Evolutionary conservation across 2,113 vertebrate species (phyloP).

Genomic region (Peromyscus polionotus): DNA sequence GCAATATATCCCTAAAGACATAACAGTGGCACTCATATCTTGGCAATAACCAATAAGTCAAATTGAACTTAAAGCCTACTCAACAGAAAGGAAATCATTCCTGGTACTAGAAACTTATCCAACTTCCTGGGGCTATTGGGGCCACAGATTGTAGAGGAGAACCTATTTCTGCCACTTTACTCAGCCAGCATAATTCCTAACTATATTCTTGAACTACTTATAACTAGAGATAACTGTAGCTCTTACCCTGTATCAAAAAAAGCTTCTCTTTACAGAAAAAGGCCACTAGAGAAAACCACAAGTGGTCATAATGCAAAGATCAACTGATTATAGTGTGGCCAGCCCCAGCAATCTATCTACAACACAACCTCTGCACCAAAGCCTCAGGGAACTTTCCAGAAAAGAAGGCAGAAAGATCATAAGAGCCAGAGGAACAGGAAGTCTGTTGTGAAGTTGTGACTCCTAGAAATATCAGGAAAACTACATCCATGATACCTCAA

Average conservation of each 20-base stretch:
- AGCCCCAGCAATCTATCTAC: background rate
- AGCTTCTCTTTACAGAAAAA: background rate
- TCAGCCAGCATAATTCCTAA: background rate
- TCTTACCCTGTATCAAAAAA: background rate
- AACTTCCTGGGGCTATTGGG: background rate
- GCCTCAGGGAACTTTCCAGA: background rate
- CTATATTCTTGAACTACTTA: background rate
- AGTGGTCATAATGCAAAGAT: background rate
- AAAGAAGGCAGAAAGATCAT: background rate
- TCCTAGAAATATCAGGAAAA: background rate
- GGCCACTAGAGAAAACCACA: background rate
- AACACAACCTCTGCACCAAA: background rate
- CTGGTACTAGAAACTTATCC: background rate
- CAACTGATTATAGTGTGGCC: background rate
- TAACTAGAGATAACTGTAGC: background rate
- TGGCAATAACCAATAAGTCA: background rate
- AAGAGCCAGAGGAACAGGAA: background rate
- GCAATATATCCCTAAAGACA: background rate
- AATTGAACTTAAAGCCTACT: background rate
- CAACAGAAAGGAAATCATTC: background rate
- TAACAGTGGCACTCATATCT: background rate
- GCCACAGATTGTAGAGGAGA: background rate
- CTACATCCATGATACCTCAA: background rate
- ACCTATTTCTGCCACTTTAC: background rate
- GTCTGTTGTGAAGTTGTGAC: background rate